phyloP scores from a whole-genome alignment of 2,888 invertebrate species.

The Rhabditophanes sp. region DNA sequence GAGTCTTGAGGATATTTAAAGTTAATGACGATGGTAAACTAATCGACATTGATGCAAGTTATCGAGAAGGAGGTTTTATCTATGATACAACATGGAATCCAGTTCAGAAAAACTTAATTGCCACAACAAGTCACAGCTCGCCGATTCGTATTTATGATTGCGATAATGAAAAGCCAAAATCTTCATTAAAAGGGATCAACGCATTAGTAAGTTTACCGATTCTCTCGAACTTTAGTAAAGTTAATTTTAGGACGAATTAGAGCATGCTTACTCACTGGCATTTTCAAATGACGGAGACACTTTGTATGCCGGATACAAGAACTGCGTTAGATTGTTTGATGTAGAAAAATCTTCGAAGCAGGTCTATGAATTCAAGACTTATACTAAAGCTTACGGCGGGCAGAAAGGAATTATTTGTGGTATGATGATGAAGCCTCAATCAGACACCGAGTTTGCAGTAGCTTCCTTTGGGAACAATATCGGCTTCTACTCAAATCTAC shows the following conservation, averaged over 20 bases:
- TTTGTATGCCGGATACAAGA: constrained; percentile 12
- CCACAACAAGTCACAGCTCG: constrained; percentile 10
- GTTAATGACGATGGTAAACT: constrained; percentile 3
- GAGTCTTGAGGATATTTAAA: constrained; percentile 8
- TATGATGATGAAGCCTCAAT: constrained; percentile 12
- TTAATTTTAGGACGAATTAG: constrained; percentile 12
- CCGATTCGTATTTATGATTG: constrained; percentile 11
- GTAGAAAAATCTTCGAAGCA: constrained; percentile 13
- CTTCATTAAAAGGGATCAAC: constrained; percentile 10
- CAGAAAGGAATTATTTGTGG: constrained; percentile 14
- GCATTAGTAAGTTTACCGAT: constrained; percentile 5
- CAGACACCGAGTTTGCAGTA: constrained; percentile 11
- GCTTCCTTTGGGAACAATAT: constrained; percentile 7
- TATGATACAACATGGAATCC: constrained; percentile 14
- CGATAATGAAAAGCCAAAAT: constrained; percentile 2
- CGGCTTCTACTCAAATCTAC: constrained; percentile 15
- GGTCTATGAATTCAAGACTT: constrained; percentile 9
- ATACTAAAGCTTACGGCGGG: constrained; percentile 10
- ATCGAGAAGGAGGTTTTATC: constrained; percentile 8
- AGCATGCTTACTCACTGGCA: constrained; percentile 10
- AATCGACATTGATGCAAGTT: neutral
- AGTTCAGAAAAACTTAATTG: constrained; percentile 9
- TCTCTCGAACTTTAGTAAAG: neutral
- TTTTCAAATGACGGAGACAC: constrained; percentile 12
- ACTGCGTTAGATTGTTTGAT: constrained; percentile 11